Evolutionary conservation across 1,140 invertebrate species (phyloP), one percentile per base, ranked within the genome.

Genomic region (Bombus haemorrhoidalis): DNA sequence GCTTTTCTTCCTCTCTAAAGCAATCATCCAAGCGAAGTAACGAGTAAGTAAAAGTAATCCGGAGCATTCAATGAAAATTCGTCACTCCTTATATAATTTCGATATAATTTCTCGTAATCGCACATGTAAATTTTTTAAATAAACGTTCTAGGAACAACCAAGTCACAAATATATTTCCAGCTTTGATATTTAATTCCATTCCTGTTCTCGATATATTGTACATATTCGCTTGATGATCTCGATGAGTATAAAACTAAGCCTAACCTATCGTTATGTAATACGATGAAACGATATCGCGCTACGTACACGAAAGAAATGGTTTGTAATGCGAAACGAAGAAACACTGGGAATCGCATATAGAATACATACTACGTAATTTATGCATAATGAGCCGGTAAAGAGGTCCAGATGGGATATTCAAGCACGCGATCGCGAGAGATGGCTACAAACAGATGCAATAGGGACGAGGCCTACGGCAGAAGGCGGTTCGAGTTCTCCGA

Each of bases 381-480:
- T 66, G 73, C 37, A 37, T 68, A 83, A 83, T 83, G 47, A 77
- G 22, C 43, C 34, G 18, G 28, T 47, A 53, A 83, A 22, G 18
- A 57, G 43, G 62, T 43, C 9, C 32, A n/a, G 39, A 69, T 77
- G 62, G 73, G 66, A 78, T 83, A 78, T 57, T 41, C 43, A 41
- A 69, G 74, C 43, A 37, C 62, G 28, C 73, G 81, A 83, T 79
- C 82, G n/a, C 37, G 75, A 22, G 25, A 47, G n/a, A 71, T 13
- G 64, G 66, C 32, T 72, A 57, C 41, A 53, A 71, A 80, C 75
- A 80, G 75, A 80, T 79, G 83, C 76, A 85, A 72, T 32, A 6
- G n/a, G 68, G 32, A 80, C 47, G 76, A 85, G 62, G 83, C 76
- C 53, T 69, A 37, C 10, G 43, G 82, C 47, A 15, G 66, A 43